Conservation (phyloP, 1,140 invertebrate species). For the Hermatobates lingyangjiaoensis region DNA sequence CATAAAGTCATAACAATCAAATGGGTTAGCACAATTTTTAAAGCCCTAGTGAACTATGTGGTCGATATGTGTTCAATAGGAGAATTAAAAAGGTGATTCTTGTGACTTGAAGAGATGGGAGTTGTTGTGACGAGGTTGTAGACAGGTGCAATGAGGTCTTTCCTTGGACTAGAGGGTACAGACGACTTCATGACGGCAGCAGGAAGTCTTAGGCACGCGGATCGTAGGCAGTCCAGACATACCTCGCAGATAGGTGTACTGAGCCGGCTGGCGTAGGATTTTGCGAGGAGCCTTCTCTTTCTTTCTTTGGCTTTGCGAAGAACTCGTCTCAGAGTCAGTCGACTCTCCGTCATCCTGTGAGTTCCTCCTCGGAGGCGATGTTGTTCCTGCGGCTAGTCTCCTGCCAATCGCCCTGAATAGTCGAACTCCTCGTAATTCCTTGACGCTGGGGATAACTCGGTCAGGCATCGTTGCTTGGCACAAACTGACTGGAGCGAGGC, state of each 20-base stretch:
- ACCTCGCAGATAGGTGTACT: slow-evolving; percentile 57
- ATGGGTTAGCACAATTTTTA: no score
- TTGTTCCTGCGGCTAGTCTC: slow-evolving; percentile 2
- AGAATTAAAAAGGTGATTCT: no score
- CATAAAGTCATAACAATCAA: no score
- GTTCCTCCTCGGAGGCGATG: neutral
- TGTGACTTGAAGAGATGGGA: no score
- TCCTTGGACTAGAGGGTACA: no score
- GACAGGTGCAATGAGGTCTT: no score
- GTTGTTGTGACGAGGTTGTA: no score
- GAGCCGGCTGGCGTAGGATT: slow-evolving; percentile 49
- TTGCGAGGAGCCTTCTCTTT: slow-evolving; percentile 25
- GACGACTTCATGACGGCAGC: slow-evolving; percentile 16
- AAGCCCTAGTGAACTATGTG: no score
- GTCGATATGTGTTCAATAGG: no score
- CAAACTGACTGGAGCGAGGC: no score
- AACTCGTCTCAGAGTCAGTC: slow-evolving; percentile 11
- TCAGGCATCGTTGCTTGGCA: neutral
- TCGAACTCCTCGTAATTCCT: slow-evolving; percentile 11
- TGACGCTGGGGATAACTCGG: neutral
- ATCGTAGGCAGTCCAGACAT: slow-evolving; percentile 59
- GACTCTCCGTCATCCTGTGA: slow-evolving; percentile 11
- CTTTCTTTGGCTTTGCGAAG: no score
- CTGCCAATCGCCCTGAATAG: slow-evolving; percentile 13
- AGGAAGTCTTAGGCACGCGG: slow-evolving; percentile 38